Evolutionary conservation across 35 echinoderm and acorn worm genomes (phyloP), one percentile per base, ranked within the genome.

Genomic region (Apostichopus japonicus): DNA sequence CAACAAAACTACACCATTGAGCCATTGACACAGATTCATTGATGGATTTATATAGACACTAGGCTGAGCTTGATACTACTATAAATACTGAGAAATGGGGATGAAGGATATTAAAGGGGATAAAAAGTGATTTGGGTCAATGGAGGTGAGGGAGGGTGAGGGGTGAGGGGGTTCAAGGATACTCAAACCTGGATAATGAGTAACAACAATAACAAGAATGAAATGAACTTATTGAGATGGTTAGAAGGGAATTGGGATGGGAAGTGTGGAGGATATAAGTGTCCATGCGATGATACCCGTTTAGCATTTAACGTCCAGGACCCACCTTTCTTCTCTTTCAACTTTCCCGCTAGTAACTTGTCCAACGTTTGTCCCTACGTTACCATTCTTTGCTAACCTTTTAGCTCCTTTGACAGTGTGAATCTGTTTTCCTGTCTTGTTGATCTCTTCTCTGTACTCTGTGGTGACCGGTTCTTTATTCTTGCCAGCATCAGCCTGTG

Each of bases 401-500:
- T 72, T 87, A 22, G 16, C 51, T 11, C 33, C 56, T 67, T 78
- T 79, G 8, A 16, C 57, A 24, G 24, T 84, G 23, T 87, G 78
- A 21, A 55, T 23, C 17, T 94, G 59, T 6, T 83, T 94, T 54
- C 78, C 92, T 6, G 24, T 93, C 55, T 91, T 95, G 84, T 84
- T 96, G 79, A 95, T 98, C 55, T 93, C 86, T 33, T 99, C 97
- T 83, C 95, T 75, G 83, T 99, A 99, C 77, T 99, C 97, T 13
- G 97, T 96, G 24, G 76, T 96, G 21, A 83, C 86, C 24, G 91
- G 91, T 15, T 93, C 89, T 53, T 83, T 91, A 23, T 82, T 90
- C 24, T 78, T 59, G 72, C 53, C 52, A 53, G 23, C 75, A 72
- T 76, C 65, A 72, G 54, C 53, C 83, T 54, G 65, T 17, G 6